A percentile compares a stretch with the other conserved stretches of the same genome.
These are phyloP conservation scores for Acronicta aceris DNA, from an alignment of 2,888 invertebrate species.

Conservation along the genomic window DNA sequence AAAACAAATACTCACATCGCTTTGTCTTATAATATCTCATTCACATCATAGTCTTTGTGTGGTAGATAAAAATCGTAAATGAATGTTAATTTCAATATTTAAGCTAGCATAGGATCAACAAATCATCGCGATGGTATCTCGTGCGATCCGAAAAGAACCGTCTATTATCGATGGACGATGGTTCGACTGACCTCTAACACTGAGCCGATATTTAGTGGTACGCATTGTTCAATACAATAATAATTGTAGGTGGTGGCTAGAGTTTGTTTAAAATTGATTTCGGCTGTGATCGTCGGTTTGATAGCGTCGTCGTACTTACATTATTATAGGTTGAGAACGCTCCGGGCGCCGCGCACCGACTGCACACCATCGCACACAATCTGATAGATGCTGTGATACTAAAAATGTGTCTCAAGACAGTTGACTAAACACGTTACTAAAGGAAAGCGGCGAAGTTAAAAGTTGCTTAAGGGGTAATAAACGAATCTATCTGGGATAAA, in stretches of 20 bases:
- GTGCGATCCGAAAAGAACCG: conserved; percentile 82
- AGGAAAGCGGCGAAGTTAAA: too few species aligned
- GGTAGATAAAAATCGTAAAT: conserved; percentile 82
- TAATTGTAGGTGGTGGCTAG: conserved; percentile 87
- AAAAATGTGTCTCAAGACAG: conserved; percentile 23
- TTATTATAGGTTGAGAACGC: conserved; percentile 76
- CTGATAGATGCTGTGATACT: conserved; percentile 18
- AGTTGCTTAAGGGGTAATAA: conserved; percentile 4
- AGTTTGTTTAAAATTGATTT: conserved; percentile 89
- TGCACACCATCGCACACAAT: conserved; percentile 37
- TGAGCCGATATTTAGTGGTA: conserved; percentile 78
- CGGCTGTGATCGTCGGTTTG: conserved; percentile 79
- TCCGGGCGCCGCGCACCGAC: conserved; percentile 42
- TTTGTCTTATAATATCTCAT: conserved; percentile 56
- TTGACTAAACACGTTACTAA: conserved; percentile 3
- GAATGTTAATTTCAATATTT: conserved; percentile 88
- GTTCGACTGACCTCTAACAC: conserved; percentile 84
- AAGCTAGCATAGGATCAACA: conserved; percentile 84
- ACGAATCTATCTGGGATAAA: conserved; percentile 10
- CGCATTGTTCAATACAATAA: conserved; percentile 82
- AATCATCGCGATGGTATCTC: conserved; percentile 87
- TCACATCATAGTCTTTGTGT: conserved; percentile 54
- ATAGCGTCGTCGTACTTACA: conserved; percentile 76
- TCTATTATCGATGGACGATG: conserved; percentile 73
- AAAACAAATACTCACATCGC: conserved; percentile 38